Percentiles rank a stretch among this genome's conserved stretches.
Evolutionary conservation across 2,888 invertebrate genomes (phyloP).

Genomic region (Esperia sulphurella): DNA sequence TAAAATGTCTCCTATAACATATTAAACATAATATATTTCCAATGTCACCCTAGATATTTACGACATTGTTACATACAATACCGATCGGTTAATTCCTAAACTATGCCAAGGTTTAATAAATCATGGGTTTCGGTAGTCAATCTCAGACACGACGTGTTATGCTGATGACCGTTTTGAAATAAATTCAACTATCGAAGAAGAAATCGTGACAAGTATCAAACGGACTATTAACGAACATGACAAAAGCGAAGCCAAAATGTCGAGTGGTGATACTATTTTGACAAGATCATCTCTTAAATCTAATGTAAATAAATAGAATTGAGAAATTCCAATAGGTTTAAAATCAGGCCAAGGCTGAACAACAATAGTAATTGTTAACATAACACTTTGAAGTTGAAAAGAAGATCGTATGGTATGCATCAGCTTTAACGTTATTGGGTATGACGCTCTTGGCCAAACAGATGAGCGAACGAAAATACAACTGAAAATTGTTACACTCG

Average conservation of each 20-base stretch:
- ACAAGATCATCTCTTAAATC: slow-evolving; percentile 44
- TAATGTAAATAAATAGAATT: slow-evolving; percentile 52
- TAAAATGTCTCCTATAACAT: too few species aligned
- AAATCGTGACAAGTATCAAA: slow-evolving; percentile 49
- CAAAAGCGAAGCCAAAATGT: slow-evolving; percentile 44
- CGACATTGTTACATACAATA: slow-evolving; percentile 2
- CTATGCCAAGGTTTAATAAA: slow-evolving; percentile 33
- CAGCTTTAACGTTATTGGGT: slow-evolving; percentile 13
- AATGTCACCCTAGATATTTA: too few species aligned
- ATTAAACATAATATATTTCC: too few species aligned
- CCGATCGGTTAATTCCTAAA: slow-evolving; percentile 19
- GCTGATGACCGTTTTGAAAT: slow-evolving; percentile 34
- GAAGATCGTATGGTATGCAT: slow-evolving; percentile 30
- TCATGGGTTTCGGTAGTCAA: slow-evolving; percentile 33
- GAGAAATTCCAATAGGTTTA: slow-evolving; percentile 33
- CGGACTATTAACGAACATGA: slow-evolving; percentile 47
- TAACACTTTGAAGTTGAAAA: slow-evolving; percentile 48
- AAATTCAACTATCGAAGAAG: slow-evolving; percentile 39
- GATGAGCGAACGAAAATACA: slow-evolving; percentile 11
- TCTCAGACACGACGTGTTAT: slow-evolving; percentile 24
- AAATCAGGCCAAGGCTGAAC: slow-evolving; percentile 57
- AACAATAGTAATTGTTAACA: slow-evolving; percentile 59
- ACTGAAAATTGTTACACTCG: slow-evolving; percentile 5
- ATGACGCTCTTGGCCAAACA: slow-evolving; percentile 10
- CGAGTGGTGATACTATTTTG: slow-evolving; percentile 40